Conservation (phyloP, 1,140 invertebrate species). For the Plutomurus gul region DNA sequence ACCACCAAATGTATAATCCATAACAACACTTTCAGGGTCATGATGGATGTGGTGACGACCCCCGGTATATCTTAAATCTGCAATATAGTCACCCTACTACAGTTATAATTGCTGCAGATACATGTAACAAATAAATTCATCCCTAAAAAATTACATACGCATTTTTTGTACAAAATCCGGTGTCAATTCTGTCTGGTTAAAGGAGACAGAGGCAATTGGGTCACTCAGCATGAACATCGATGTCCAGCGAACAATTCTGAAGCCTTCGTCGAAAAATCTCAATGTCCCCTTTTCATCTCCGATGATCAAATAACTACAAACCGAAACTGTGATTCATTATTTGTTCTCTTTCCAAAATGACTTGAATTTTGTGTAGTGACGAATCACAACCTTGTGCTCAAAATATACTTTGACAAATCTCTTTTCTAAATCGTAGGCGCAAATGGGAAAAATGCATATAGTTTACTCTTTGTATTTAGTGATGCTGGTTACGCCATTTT, state of each 20-base stretch:
- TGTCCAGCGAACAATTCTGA: slow-evolving; percentile 48
- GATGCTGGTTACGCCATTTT: slow-evolving; percentile 39
- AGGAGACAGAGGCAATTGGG: slow-evolving; percentile 36
- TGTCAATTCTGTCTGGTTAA: slow-evolving; percentile 29
- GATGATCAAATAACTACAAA: slow-evolving; percentile 41
- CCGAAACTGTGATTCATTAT: too few species aligned
- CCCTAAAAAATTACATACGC: slow-evolving; percentile 34
- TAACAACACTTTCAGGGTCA: slow-evolving; percentile 32
- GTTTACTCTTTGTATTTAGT: slow-evolving; percentile 40
- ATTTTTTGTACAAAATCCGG: slow-evolving; percentile 39
- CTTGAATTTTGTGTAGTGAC: neutral
- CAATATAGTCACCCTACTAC: too few species aligned
- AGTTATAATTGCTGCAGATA: too few species aligned
- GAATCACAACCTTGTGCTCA: too few species aligned
- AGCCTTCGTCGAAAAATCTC: slow-evolving; percentile 45
- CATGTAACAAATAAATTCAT: too few species aligned
- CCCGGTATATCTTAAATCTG: neutral
- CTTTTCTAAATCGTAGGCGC: too few species aligned
- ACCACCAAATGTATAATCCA: slow-evolving; percentile 48
- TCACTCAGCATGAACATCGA: neutral
- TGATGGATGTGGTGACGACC: slow-evolving; percentile 8
- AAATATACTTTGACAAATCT: too few species aligned
- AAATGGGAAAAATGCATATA: too few species aligned
- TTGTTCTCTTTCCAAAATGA: neutral
- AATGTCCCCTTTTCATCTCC: slow-evolving; percentile 47